phyloP scores from a whole-genome alignment of 2,113 vertebrate species.

The Podarcis cretensis region DNA sequence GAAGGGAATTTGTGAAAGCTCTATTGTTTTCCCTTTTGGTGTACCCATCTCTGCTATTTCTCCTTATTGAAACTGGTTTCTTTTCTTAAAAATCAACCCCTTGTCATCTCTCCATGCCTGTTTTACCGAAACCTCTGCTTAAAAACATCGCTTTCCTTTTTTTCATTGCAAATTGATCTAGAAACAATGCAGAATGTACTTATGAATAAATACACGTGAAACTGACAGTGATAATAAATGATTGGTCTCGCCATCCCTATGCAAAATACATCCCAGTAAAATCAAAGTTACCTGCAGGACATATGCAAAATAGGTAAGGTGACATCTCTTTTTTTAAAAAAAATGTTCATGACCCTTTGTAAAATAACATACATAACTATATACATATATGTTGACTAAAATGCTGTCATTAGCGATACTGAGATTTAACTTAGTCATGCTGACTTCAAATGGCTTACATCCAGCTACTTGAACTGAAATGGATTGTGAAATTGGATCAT shows the following conservation, averaged over 20 bases:
- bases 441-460: neutral
- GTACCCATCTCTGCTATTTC: no score
- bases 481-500: conserved; percentile 23
- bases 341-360: neutral
- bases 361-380: neutral
- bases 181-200: no score
- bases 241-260: neutral
- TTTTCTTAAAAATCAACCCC: no score
- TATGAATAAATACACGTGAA: no score
- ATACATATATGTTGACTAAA: neutral
- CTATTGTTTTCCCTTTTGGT: no score
- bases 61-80: no score
- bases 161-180: no score
- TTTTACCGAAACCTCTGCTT: no score
- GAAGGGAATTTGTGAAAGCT: no score
- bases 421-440: neutral
- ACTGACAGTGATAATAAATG: no score
- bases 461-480: conserved; percentile 13
- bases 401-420: neutral
- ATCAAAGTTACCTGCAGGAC: neutral
- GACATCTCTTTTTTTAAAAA: neutral
- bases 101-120: no score
- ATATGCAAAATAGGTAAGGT: neutral
- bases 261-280: neutral
- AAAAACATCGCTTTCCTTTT: no score